Evolutionary conservation across 2,888 invertebrate species (phyloP).

Genomic region (Trypoxylon attenuatum): DNA sequence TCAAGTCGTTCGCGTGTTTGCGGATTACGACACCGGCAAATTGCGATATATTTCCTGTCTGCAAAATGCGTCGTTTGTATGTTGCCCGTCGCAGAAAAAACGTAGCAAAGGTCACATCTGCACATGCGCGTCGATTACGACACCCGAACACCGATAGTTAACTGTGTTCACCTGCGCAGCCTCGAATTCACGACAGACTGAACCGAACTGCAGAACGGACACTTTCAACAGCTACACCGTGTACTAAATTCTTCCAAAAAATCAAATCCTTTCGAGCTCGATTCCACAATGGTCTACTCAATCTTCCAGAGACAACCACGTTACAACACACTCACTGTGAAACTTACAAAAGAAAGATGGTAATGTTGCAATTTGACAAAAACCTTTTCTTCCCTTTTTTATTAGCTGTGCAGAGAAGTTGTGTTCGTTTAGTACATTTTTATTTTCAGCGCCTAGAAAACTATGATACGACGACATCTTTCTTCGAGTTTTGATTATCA

Average conservation of each 20-base stretch:
- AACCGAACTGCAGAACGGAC: conserved; percentile 15
- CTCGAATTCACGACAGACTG: conserved; percentile 22
- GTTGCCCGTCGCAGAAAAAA: conserved; percentile 4
- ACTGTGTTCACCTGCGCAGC: conserved; percentile 23
- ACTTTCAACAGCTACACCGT: too few relatives aligned
- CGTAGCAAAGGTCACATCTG: conserved; percentile 41
- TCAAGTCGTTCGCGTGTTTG: conserved; percentile 14
- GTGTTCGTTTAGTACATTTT: too few relatives aligned
- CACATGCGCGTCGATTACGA: conserved; percentile 31
- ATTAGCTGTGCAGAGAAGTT: too few relatives aligned
- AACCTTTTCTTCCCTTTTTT: not conserved
- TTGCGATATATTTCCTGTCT: conserved; percentile 36
- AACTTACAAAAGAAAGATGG: too few relatives aligned
- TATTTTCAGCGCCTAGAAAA: too few relatives aligned
- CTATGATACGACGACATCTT: too few relatives aligned
- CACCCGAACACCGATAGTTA: conserved; percentile 1
- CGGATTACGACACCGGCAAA: conserved; percentile 36
- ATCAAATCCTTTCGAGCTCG: too few relatives aligned
- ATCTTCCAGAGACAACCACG: not conserved
- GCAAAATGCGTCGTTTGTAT: conserved; percentile 14
- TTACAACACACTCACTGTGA: too few relatives aligned
- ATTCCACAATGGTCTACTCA: not conserved
- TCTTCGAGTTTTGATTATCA: too few relatives aligned
- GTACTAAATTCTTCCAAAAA: too few relatives aligned
- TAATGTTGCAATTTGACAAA: not conserved